Evolutionary conservation across 1,140 invertebrate genomes (phyloP).

Genomic region (Meteorus sp.): DNA sequence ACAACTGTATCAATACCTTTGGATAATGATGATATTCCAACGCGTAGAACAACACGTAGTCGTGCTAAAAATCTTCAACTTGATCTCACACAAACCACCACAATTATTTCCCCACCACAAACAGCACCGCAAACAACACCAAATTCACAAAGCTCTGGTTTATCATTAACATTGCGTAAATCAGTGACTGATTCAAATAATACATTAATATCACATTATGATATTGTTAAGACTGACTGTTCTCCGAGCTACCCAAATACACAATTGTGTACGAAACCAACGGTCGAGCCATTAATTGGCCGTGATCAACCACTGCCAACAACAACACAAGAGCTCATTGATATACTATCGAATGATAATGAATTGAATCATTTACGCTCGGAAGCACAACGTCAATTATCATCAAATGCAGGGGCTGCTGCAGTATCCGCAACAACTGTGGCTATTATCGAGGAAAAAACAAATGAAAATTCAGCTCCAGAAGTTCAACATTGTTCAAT

Average conservation of each 20-base stretch:
- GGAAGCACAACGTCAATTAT: too few species aligned
- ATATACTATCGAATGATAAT: constrained; percentile 51
- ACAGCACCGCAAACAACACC: constrained; percentile 37
- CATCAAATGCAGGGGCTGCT: too few species aligned
- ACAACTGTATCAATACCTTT: constrained; percentile 50
- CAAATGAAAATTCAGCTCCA: too few species aligned
- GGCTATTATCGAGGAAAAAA: too few species aligned
- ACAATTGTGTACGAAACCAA: too few species aligned
- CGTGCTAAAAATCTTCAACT: constrained; percentile 49
- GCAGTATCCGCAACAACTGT: too few species aligned
- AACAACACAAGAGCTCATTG: constrained; percentile 54
- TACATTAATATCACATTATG: constrained; percentile 63
- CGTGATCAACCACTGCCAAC: constrained; percentile 51
- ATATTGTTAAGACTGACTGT: constrained; percentile 59
- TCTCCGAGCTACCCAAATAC: constrained; percentile 37
- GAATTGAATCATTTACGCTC: constrained; percentile 24
- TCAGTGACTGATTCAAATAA: constrained; percentile 59
- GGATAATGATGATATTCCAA: constrained; percentile 47
- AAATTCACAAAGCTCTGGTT: constrained; percentile 45
- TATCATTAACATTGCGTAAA: constrained; percentile 54
- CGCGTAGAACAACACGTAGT: constrained; percentile 51
- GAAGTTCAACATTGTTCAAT: constrained; percentile 56
- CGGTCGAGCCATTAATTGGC: constrained; percentile 46
- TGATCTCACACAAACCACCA: constrained; percentile 32
- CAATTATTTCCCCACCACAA: constrained; percentile 29